Evolutionary conservation across 2,797 vertebrate species (phyloP), one percentile per base, ranked within the genome.

Genomic region (Tokudaia tokunoshimensis): DNA sequence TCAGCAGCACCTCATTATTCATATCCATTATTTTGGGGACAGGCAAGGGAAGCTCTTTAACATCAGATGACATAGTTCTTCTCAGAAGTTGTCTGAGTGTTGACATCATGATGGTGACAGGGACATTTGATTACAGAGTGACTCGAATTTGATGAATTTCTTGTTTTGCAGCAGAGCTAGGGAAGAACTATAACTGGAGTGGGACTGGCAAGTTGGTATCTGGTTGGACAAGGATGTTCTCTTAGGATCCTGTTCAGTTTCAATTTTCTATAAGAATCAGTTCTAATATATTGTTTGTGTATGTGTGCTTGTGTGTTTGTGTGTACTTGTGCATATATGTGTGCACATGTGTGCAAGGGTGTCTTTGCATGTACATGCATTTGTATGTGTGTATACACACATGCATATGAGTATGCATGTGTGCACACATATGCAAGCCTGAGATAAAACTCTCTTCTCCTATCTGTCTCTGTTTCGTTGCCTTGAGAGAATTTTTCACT

Each of bases 201-300:
- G 0, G 0, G 50, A 2, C 19, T 26, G 10, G 5, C 10, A 0
- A 3, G 44, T 24, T 50, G 22, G 47, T 72, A n/a, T 26, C n/a
- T 50, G 41, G 34, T 9, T 26, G 5, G 65, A 47, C 5, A 1
- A 6, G 34, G 10, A 2, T 4, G 4, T 37, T 83, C 74, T 31
- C 52, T 10, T 13, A 5, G 44, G 22, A 37, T 31, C 26, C 6
- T 57, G 1, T 63, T 31, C 70, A 47, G 29, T 44, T 50, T 57
- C 9, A 47, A 50, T 70, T 55, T 47, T 50, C 76, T 37, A 9
- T 20, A 74, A 12, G 52, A 93, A n/a, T 22, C 57, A 26, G 1
- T 24, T 61, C n/a, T 61, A 83, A 61, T 5, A 65, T 84, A 65
- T 10, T 20, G 4, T 63, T 8, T 83, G 17, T 83, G 37, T 83